Evolutionary conservation across 1,140 invertebrate species (phyloP), one percentile per base, ranked within the genome.

Genomic region (Adoxophyes honmai): DNA sequence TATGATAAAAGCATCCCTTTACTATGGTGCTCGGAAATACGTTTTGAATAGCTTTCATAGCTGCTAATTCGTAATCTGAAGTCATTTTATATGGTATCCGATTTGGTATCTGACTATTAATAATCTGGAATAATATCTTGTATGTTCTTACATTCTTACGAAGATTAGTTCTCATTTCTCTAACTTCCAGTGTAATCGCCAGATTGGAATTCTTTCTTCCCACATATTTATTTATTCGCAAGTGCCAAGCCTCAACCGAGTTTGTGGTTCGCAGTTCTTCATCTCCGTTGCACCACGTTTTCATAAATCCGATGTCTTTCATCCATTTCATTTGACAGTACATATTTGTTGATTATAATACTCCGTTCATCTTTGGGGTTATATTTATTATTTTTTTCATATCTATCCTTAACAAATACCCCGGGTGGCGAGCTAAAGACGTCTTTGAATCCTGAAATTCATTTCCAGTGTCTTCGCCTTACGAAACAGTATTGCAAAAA

Each of bases 101-200:
- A 34, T 52, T 13, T 13, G 28, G 33, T 13, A 52, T 52, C 15
- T 52, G 51, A n/a, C 18, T 34, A 5, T 51, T 51, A 16, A 52
- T 52, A 11, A 52, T 35, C 33, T 33, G 11, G 33, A 52, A 35
- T 35, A 52, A 35, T 34, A 52, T 8, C 15, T 53, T 34, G 34
- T 53, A 53, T 13, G 52, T 53, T 14, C 11, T 53, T 53, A 34
- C 52, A 53, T 33, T 53, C 13, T 53, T 53, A 37, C 36, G 35
- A 14, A 14, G 52, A n/a, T n/a, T n/a, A n/a, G n/a, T n/a, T n/a
- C n/a, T n/a, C n/a, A n/a, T n/a, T n/a, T n/a, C n/a, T n/a, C n/a
- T n/a, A n/a, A n/a, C n/a, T n/a, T n/a, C n/a, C n/a, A n/a, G n/a
- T n/a, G n/a, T n/a, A n/a, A n/a, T n/a, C n/a, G n/a, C n/a, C n/a